Conservation (phyloP, 2,113 vertebrate genomes). For the Halichoerus grypus region DNA sequence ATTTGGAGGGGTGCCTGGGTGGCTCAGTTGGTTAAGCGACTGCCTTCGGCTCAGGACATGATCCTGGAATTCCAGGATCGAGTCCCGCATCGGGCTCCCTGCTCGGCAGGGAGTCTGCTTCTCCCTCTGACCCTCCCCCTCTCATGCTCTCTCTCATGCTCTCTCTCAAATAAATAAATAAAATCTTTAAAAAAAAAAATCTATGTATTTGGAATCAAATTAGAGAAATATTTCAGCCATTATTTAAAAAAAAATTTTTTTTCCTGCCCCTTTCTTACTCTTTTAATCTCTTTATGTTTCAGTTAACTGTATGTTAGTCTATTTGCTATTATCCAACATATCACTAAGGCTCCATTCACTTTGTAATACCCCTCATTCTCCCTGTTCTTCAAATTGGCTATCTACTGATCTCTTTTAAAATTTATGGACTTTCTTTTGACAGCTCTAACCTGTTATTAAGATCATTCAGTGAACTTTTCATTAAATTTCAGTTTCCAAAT, state of each 20-base stretch:
- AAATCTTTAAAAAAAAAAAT: not conserved
- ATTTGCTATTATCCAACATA: not conserved
- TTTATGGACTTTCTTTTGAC: not conserved
- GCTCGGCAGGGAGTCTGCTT: too few relatives aligned
- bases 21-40: too few relatives aligned
- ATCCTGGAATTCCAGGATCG: too few relatives aligned
- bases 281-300: not conserved
- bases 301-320: not conserved
- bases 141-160: too few relatives aligned
- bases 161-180: too few relatives aligned
- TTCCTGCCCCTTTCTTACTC: not conserved
- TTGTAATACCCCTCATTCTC: not conserved
- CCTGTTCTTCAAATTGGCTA: not conserved
- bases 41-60: too few relatives aligned
- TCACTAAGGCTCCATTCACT: not conserved
- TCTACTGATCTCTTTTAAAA: not conserved
- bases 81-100: too few relatives aligned
- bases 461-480: not conserved
- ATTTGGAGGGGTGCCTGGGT: not conserved
- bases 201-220: not conserved
- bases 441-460: not conserved
- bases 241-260: not conserved
- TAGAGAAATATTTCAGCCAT: not conserved
- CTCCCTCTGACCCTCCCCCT: too few relatives aligned
- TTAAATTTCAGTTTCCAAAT: conserved; percentile 29